A percentile compares a stretch with the other conserved stretches of the same genome.
Conservation (phyloP, 2,888 invertebrate genomes). For the Blomia tropicalis region DNA sequence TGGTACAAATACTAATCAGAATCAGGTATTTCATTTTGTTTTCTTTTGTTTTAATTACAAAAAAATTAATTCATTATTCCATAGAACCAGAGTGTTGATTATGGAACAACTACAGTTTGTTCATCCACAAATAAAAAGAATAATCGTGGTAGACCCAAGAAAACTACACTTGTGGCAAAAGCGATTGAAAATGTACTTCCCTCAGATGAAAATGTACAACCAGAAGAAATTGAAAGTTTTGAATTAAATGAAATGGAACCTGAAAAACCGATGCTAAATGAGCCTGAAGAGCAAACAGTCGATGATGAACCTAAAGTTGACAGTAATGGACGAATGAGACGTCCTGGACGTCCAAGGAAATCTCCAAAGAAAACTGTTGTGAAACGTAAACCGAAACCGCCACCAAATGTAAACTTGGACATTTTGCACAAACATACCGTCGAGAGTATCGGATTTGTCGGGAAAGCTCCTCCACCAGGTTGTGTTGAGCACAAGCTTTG, state of each 20-base stretch:
- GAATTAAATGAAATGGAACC: background rate
- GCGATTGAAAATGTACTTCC: background rate
- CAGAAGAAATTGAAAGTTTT: background rate
- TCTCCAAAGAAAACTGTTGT: constrained; percentile 28
- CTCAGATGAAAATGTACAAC: background rate
- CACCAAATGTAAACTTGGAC: constrained; percentile 69
- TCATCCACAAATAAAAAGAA: background rate
- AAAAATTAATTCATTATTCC: too few relatives aligned
- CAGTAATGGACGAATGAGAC: background rate
- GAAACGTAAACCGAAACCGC: constrained; percentile 33
- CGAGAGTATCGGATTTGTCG: constrained; percentile 61
- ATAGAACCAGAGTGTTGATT: too few relatives aligned
- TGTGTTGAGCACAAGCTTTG: constrained; percentile 74
- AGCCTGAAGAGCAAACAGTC: background rate
- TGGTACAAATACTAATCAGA: too few relatives aligned
- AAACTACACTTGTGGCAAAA: background rate
- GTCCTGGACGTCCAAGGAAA: constrained; percentile 30
- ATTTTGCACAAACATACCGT: constrained; percentile 72
- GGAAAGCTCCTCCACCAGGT: constrained; percentile 55
- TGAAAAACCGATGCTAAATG: background rate
- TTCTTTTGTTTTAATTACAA: too few relatives aligned
- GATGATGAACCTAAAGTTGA: background rate
- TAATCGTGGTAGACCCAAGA: background rate
- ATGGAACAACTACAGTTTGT: too few relatives aligned
- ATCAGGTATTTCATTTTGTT: too few relatives aligned